These are phyloP conservation scores for Smittia sp. DNA, from an alignment of 2,888 invertebrate genomes.

Conservation along the genomic window DNA sequence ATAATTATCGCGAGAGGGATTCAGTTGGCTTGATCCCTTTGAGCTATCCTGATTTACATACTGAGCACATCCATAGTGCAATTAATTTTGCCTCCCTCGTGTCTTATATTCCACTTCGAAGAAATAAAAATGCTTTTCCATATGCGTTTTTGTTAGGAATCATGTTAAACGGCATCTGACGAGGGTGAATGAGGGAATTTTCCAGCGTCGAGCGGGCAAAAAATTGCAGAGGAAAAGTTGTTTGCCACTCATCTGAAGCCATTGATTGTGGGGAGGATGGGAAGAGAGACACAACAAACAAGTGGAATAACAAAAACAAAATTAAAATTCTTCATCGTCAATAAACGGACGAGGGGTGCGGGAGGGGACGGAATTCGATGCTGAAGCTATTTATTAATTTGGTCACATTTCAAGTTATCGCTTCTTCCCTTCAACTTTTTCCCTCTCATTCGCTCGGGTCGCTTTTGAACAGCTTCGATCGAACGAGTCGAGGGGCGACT, in stretches of 20 bases:
- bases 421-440: not conserved
- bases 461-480: not conserved
- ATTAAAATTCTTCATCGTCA: constrained; percentile 29
- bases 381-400: constrained; percentile 18
- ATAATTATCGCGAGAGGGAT: not conserved
- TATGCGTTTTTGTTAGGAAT: not conserved
- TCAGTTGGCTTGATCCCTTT: not conserved
- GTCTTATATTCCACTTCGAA: not conserved
- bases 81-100: constrained; percentile 27
- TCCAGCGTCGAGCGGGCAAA: not conserved
- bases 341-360: not conserved
- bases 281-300: not conserved
- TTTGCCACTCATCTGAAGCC: constrained; percentile 1
- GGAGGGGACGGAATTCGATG: not conserved
- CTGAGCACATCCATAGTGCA: constrained; percentile 32
- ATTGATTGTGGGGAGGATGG: not conserved
- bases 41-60: constrained; percentile 30
- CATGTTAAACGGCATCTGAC: not conserved
- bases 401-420: constrained; percentile 24
- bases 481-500: not conserved
- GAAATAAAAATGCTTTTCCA: not conserved
- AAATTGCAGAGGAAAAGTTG: constrained; percentile 6
- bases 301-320: constrained; percentile 20
- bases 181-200: not conserved
- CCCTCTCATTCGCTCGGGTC: not conserved